Base-by-base conservation (phyloP, 30 jellyfish, hydroid and myxozoan genomes). In the Turritopsis dohrnii region DNA sequence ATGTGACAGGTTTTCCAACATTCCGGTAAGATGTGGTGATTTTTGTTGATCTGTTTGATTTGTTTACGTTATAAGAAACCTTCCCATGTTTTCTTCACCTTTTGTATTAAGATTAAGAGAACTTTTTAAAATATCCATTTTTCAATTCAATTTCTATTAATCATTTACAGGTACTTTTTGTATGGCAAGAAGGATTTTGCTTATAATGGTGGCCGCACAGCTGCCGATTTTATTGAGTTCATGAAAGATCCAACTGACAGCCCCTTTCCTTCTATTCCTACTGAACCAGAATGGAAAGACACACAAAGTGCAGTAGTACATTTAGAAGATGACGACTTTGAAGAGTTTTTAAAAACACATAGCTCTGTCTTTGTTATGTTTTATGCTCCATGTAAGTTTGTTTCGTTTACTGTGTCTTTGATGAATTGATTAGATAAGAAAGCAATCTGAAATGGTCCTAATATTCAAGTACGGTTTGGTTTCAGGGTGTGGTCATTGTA, bases 401-500 rank as follows among this genome's bases (percentile, higher is more conserved):
- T 24, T 27, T 24, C n/a, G 53, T 29, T 74, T 16, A 16, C 9
- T 74, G 72, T 74, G 18, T 26, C 16, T 28, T 4, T 29, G 18
- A 16, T 74, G 0, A 23, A 1, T 8, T 23, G 77, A 23, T 8
- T n/a, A 9, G 0, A 69, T 0, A 9, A 69, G 77, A 27, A 19
- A 9, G 16, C 0, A 27, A 21, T 23, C 77, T 69, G 0, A 7
- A 27, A 69, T 27, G 77, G 8, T 27, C 77, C 9, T 69, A 1
- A 8, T 69, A n/a, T 69, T 69, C 60, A 41, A 41, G n/a, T n/a
- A n/a, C n/a, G n/a, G n/a, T 41, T 41, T 41, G 60, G 60, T 29
- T 21, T 13, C 28, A 92, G 98, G 98, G 98, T 92, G 98, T 82
- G 98, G 98, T 25, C 94, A 88, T 66, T 92, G 98, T 86, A 88